Base-by-base conservation (phyloP, 2,888 invertebrate species). In the Drosophila nr. fundita region DNA sequence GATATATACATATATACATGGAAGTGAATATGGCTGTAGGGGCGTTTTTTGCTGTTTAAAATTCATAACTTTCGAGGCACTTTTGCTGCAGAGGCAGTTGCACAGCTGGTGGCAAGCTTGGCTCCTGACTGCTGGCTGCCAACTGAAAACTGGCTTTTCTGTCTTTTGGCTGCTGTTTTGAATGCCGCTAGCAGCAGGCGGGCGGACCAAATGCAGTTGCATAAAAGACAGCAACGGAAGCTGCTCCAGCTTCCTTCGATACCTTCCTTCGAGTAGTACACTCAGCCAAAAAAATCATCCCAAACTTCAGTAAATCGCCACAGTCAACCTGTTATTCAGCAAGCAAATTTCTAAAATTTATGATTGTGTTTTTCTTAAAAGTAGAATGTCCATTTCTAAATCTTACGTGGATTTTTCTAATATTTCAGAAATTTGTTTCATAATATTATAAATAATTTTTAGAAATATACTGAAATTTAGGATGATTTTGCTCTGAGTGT, bases 11-110 rank as follows among this genome's bases (percentile, higher is more conserved):
- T 73, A 71, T 71, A 59, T 49, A 45, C 15, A 15, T 49, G 52
- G 79, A 78, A 79, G 76, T 84, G 83, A 67, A 78, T 77, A 68
- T 81, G 89, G 89, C 89, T 89, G 89, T 69, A 89, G 87, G 90
- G 82, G 90, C 90, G 85, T 77, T 70, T 70, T 69, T 75, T 68
- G 72, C 70, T 82, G 90, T 90, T 87, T 90, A 88, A 87, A 87
- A 88, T 89, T 90, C 91, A 90, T 90, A 90, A 87, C 89, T 90
- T 86, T 85, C 86, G 73, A 85, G 90, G 72, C 83, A 86, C 83
- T 82, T 76, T 62, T 72, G 69, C 60, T 72, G 78, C 69, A 85
- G 24, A 80, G 89, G 82, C 80, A 84, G 79, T 62, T 70, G 82
- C 85, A 89, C 85, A 85, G 85, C 85, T 85, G 85, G 84, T 86